Conservation (phyloP, 2,113 vertebrate species). For the Callipepla californica region DNA sequence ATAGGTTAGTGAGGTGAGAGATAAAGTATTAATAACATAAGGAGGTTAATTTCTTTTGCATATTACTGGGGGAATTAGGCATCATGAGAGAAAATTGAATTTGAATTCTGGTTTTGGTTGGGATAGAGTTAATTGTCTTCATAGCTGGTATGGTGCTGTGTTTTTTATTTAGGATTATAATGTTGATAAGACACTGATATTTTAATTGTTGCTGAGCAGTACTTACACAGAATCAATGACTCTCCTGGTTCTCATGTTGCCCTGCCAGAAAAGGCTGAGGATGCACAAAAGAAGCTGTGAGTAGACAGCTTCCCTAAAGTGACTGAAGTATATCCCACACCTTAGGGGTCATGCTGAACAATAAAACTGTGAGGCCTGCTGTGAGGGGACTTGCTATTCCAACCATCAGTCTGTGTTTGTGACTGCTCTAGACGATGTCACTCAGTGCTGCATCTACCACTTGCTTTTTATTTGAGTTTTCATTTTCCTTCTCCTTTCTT, state of each 20-base stretch:
- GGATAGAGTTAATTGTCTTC: not conserved
- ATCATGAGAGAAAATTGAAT: not conserved
- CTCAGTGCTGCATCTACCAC: not conserved
- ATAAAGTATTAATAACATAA: not conserved
- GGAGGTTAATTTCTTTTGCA: not conserved
- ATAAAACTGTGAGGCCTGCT: not conserved
- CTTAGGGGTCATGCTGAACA: not conserved
- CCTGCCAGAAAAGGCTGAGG: not conserved
- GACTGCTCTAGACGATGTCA: too few relatives aligned
- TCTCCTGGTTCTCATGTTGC: not conserved
- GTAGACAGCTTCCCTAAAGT: not conserved
- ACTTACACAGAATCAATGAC: not conserved
- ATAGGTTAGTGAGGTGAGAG: not conserved
- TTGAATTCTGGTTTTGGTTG: not conserved
- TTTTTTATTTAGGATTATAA: not conserved
- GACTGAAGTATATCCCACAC: not conserved
- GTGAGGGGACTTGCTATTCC: not conserved
- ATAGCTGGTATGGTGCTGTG: not conserved
- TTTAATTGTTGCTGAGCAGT: not conserved
- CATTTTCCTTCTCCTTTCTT: not conserved
- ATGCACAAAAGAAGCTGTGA: not conserved
- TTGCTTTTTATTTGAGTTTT: not conserved
- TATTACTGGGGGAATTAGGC: not conserved
- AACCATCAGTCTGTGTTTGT: too few relatives aligned
- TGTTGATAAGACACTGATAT: not conserved